Evolutionary conservation across 2,797 vertebrate species (phyloP), one percentile per base, ranked within the genome.

Genomic region (Aythya fuligula): DNA sequence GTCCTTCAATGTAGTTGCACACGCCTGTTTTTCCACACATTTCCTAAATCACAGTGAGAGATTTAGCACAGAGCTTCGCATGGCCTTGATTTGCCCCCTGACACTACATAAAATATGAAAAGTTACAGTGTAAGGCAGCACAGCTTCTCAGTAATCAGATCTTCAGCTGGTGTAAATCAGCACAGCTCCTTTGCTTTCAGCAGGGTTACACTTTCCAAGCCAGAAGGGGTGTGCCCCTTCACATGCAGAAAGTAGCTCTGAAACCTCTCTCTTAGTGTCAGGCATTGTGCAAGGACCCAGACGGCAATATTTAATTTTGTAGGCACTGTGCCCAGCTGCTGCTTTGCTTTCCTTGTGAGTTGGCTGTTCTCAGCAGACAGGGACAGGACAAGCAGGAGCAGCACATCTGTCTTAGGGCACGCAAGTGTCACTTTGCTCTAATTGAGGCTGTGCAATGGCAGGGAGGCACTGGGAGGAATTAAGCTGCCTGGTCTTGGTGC

Each of bases 1-100:
- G 38, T 83, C 36, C 87, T 54, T 72, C 12, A 0, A 6, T 38
- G 10, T 53, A 53, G 61, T 45, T 22, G 3, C 56, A 66, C 11
- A 11, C 0, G 39, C 14, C 38, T 70, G 27, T 0, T 0, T 78
- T 75, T 57, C 34, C 36, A 30, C 30, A 38, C 1, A 2, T 73
- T 88, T 83, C 66, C 39, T 66, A 73, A 90, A 74, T 79, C 67
- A 11, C 60, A 91, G 60, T 1, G 34, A 45, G 22, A 62, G 69
- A 62, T 57, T 69, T 53, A 76, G 66, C 8, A 25, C 49, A 51
- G 60, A 90, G 61, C 20, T 43, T 80, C 85, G 80, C 19, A 16
- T 79, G 85, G 91, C 58, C 76, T 84, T 91, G 38, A 81, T 93
- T 93, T 91, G 41, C 27, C 49, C 36, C n/a, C 54, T 65, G 53